Evolutionary conservation across 2,888 invertebrate species (phyloP).

Genomic region (Ochropleura plecta): DNA sequence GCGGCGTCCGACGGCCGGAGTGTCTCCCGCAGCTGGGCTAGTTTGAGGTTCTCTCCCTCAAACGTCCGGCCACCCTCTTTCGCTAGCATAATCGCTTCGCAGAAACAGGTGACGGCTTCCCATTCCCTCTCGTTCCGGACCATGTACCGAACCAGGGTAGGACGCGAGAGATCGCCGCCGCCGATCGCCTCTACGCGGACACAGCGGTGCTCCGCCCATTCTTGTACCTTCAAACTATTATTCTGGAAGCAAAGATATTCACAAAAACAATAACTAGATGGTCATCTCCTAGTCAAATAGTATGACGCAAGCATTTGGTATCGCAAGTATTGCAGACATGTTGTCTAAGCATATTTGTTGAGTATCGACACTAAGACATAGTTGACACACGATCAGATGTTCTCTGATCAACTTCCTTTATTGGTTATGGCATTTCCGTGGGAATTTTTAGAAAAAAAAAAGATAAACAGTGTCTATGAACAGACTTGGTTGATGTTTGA

Average conservation of each 20-base stretch:
- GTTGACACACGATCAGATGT: slow-evolving; percentile 21
- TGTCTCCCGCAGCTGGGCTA: no score
- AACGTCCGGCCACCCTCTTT: no score
- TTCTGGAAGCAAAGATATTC: background rate
- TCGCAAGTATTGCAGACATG: slow-evolving; percentile 3
- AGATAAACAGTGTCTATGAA: background rate
- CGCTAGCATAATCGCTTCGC: no score
- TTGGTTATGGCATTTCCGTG: slow-evolving; percentile 35
- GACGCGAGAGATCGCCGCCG: no score
- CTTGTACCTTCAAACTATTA: no score
- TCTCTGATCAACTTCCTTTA: slow-evolving; percentile 38
- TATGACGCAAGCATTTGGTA: background rate
- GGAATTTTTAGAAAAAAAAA: slow-evolving; percentile 7
- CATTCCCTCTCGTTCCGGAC: no score
- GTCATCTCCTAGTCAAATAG: background rate
- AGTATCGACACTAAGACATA: slow-evolving; percentile 14
- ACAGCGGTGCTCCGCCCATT: no score
- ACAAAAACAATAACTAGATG: background rate
- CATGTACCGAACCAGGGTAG: no score
- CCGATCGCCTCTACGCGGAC: no score
- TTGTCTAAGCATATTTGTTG: slow-evolving; percentile 31
- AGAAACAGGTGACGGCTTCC: no score
- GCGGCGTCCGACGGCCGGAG: no score
- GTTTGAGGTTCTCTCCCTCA: no score
- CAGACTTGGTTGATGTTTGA: background rate